Percentiles rank a stretch among this genome's conserved stretches.
phyloP scores from a whole-genome alignment of 2,113 vertebrate species.

The Shinisaurus crocodilurus region DNA sequence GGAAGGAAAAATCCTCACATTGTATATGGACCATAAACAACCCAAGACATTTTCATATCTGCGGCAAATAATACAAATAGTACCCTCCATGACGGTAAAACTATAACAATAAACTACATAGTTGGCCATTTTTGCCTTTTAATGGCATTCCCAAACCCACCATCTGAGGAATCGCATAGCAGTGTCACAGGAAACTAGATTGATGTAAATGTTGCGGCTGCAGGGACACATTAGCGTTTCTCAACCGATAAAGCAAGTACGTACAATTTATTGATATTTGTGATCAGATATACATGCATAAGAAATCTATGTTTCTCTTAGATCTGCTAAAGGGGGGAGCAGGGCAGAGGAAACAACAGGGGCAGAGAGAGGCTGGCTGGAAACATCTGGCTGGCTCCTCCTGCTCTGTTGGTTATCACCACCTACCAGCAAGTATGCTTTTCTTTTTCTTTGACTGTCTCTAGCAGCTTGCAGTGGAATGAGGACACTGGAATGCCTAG shows the following conservation, averaged over 20 bases:
- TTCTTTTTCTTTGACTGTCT: too few species aligned
- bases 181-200: neutral
- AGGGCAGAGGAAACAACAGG: neutral
- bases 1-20: neutral
- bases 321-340: slow-evolving; percentile 21
- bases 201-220: neutral
- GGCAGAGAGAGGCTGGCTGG: too few species aligned
- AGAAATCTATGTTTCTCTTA: neutral
- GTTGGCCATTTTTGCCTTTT: neutral
- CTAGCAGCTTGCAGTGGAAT: too few species aligned
- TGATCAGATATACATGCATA: neutral
- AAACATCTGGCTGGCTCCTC: too few species aligned
- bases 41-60: neutral
- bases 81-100: neutral
- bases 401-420: too few species aligned
- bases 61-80: neutral
- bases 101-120: neutral
- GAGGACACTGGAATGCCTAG: too few species aligned
- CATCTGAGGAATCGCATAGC: neutral
- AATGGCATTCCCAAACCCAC: neutral
- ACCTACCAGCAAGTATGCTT: too few species aligned
- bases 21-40: neutral
- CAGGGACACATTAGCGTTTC: neutral
- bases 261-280: neutral
- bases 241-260: neutral